Percentiles rank a stretch among this genome's conserved stretches.
These are phyloP conservation scores for Teinopalpus imperialis DNA, from an alignment of 2,888 invertebrate genomes.

Conservation along the genomic window DNA sequence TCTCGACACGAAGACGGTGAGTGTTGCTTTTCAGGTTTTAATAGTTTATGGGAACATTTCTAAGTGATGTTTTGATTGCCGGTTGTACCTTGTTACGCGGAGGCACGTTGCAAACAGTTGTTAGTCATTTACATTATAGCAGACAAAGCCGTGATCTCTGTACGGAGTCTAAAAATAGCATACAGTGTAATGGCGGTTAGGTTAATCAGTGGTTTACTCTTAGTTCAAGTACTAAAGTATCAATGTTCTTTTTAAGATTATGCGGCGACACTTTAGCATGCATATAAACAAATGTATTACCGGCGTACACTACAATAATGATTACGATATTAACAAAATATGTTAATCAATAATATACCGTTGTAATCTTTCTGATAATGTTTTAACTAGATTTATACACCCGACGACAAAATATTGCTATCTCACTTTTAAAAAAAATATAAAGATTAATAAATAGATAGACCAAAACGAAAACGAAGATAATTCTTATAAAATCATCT, in stretches of 20 bases:
- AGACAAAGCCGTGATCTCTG: conserved; percentile 79
- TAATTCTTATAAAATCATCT: too few species aligned
- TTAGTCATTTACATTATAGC: conserved; percentile 70
- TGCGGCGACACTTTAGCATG: too few species aligned
- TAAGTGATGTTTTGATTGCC: conserved; percentile 54
- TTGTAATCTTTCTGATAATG: too few species aligned
- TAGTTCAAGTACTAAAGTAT: conserved; percentile 54
- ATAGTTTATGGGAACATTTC: conserved; percentile 57
- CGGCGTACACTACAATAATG: conserved; percentile 1
- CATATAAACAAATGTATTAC: conserved; percentile 3
- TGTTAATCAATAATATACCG: too few species aligned
- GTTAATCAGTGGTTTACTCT: conserved; percentile 74
- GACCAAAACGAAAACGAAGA: too few species aligned
- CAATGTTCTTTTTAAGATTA: conserved; percentile 15
- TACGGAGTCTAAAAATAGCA: conserved; percentile 76
- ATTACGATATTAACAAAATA: conserved; percentile 1
- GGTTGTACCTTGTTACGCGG: conserved; percentile 33
- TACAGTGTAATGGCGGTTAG: conserved; percentile 58
- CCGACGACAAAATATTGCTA: too few species aligned
- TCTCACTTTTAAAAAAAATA: too few species aligned
- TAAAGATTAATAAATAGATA: too few species aligned
- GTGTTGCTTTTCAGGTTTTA: conserved; percentile 41
- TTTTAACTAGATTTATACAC: too few species aligned
- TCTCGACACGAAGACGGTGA: conserved; percentile 59
- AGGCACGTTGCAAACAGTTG: conserved; percentile 44